Percentiles rank a stretch among this genome's conserved stretches.
Conservation (phyloP, 2,888 invertebrate species). For the Rhabditophanes sp. region DNA sequence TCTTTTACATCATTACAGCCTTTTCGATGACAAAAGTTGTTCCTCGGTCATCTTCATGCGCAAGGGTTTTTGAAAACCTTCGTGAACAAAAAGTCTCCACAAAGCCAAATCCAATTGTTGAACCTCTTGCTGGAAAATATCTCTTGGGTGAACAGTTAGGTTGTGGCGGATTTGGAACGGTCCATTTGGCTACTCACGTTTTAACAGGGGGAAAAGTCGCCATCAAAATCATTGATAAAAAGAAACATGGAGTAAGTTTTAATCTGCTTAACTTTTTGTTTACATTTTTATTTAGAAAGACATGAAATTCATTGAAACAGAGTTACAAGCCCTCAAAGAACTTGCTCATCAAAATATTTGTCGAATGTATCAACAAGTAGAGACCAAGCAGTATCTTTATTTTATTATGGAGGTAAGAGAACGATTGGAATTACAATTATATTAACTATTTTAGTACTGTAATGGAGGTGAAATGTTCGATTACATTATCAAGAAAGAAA, state of each 20-base stretch:
- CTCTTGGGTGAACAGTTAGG: conserved; percentile 30
- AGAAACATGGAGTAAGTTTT: conserved; percentile 54
- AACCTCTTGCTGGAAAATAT: conserved; percentile 15
- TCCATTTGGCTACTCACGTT: conserved; percentile 61
- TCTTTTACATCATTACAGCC: no score
- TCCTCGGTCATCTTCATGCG: no score
- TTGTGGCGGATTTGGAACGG: conserved; percentile 61
- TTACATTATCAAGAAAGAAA: conserved; percentile 62
- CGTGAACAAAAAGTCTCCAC: no score
- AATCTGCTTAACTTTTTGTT: no score
- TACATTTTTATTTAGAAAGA: conserved; percentile 55
- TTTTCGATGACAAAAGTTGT: no score
- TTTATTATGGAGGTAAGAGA: conserved; percentile 57
- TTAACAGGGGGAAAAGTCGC: conserved; percentile 67
- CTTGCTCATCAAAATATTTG: conserved; percentile 56
- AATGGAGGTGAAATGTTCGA: conserved; percentile 69
- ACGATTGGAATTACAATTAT: conserved; percentile 1
- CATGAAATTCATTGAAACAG: conserved; percentile 57
- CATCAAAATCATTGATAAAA: conserved; percentile 66
- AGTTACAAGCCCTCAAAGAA: conserved; percentile 54
- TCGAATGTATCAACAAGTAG: conserved; percentile 62
- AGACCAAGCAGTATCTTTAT: conserved; percentile 59
- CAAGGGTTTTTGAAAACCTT: no score
- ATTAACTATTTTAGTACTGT: conserved; percentile 52
- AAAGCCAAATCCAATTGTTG: conserved; percentile 3